These are phyloP conservation scores for Tinea pellionella DNA, from an alignment of 2,888 invertebrate genomes.

Conservation along the genomic window DNA sequence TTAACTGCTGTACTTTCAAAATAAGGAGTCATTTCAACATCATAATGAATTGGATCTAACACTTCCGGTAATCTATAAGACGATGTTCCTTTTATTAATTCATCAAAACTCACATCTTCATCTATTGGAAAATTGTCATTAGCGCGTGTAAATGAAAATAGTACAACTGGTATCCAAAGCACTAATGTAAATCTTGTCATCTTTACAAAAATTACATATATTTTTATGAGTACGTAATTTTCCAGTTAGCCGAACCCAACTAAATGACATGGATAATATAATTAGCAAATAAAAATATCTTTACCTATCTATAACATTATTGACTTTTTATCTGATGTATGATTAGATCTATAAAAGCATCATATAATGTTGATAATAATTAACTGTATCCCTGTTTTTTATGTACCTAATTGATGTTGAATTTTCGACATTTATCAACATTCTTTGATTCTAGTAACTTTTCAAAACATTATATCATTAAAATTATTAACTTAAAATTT, in stretches of 20 bases:
- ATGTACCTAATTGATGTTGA: background rate
- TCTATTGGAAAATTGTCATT: conserved; percentile 38
- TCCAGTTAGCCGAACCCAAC: background rate
- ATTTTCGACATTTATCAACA: no score
- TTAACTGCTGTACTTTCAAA: conserved; percentile 32
- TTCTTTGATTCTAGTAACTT: no score
- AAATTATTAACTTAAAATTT: no score
- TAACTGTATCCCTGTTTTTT: background rate
- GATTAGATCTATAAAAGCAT: background rate
- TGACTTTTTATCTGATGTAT: background rate
- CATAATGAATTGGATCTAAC: conserved; percentile 62
- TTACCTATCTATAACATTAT: conserved; percentile 1
- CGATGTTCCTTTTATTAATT: no score
- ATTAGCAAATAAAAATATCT: conserved; percentile 1
- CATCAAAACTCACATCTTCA: background rate
- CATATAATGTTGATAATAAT: background rate
- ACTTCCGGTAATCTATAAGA: conserved; percentile 44
- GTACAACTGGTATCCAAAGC: conserved; percentile 30
- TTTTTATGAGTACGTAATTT: background rate
- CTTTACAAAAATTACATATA: background rate
- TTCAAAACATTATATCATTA: no score
- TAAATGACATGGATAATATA: background rate
- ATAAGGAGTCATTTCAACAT: conserved; percentile 64
- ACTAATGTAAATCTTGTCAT: conserved; percentile 22
- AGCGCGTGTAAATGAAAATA: conserved; percentile 24